Evolutionary conservation across 2,888 invertebrate genomes (phyloP).

Genomic region (Parapristionchus giblindavisi): DNA sequence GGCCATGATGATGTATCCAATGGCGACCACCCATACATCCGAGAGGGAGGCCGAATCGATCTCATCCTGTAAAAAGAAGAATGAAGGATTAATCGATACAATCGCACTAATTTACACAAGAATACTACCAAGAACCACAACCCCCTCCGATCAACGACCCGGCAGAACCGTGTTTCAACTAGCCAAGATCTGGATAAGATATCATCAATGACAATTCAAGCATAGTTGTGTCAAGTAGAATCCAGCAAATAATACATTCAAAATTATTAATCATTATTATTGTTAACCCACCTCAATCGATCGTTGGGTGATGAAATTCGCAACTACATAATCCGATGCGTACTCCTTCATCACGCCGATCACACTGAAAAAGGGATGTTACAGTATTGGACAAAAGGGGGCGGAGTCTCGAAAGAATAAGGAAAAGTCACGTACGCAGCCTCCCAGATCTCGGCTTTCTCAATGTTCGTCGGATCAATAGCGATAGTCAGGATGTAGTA

Average conservation of each 20-base stretch:
- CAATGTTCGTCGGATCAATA: conserved; percentile 7
- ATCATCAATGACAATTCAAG: background rate
- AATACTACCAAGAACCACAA: background rate
- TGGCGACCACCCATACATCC: conserved; percentile 83
- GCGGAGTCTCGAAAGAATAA: no score
- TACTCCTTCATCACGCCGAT: conserved; percentile 6
- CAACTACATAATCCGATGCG: background rate
- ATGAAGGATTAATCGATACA: background rate
- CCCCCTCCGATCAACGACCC: no score
- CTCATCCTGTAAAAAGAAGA: conserved; percentile 80
- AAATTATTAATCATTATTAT: background rate
- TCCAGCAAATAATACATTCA: background rate
- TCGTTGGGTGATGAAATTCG: conserved; percentile 2
- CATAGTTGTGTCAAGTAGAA: no score
- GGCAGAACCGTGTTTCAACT: no score
- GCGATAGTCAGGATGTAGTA: conserved; percentile 21
- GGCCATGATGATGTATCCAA: conserved; percentile 87
- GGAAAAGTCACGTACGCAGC: conserved; percentile 17
- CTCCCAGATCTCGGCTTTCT: conserved; percentile 36
- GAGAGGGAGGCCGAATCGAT: conserved; percentile 85
- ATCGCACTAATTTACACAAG: background rate
- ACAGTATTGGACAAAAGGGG: background rate
- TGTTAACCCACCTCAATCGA: conserved; percentile 14
- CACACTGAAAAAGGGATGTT: conserved; percentile 14
- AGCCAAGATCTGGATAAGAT: background rate